Evolutionary conservation across 2,888 invertebrate species (phyloP).

Genomic region (Xanthia togata): DNA sequence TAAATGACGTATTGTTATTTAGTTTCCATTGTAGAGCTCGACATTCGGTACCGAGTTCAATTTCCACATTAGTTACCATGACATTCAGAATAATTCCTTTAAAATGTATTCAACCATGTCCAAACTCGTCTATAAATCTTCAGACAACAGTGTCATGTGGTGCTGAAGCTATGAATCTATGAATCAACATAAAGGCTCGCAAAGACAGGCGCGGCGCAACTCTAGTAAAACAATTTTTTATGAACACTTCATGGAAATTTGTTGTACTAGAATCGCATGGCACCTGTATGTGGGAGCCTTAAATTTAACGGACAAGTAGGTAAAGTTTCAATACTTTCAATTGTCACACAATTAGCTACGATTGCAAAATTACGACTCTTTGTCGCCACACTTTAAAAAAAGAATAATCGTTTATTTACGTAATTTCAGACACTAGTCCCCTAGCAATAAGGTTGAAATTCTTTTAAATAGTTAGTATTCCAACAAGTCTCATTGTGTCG

Average conservation of each 20-base stretch:
- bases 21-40: conserved; percentile 12
- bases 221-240: background rate
- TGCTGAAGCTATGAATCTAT: conserved; percentile 18
- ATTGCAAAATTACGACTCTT: conserved; percentile 47
- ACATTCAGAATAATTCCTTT: conserved; percentile 22
- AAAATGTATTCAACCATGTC: conserved; percentile 29
- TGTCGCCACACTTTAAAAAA: conserved; percentile 37
- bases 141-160: conserved; percentile 28
- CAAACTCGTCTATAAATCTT: conserved; percentile 27
- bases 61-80: conserved; percentile 19
- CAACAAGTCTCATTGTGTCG: conserved; percentile 41
- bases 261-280: background rate
- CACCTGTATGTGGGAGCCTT: background rate
- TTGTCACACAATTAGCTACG: conserved; percentile 57
- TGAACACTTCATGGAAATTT: background rate
- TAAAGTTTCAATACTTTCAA: conserved; percentile 42
- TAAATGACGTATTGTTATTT: conserved; percentile 14
- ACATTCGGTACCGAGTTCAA: conserved; percentile 4
- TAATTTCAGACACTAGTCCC: conserved; percentile 14
- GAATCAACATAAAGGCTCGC: background rate
- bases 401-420: conserved; percentile 11
- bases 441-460: conserved; percentile 52
- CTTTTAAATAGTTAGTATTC: conserved; percentile 19
- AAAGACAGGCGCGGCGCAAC: background rate
- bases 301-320: conserved; percentile 29